Evolutionary conservation across 2,113 vertebrate species (phyloP), one percentile per base, ranked within the genome.

Genomic region (Crotalus helleri): DNA sequence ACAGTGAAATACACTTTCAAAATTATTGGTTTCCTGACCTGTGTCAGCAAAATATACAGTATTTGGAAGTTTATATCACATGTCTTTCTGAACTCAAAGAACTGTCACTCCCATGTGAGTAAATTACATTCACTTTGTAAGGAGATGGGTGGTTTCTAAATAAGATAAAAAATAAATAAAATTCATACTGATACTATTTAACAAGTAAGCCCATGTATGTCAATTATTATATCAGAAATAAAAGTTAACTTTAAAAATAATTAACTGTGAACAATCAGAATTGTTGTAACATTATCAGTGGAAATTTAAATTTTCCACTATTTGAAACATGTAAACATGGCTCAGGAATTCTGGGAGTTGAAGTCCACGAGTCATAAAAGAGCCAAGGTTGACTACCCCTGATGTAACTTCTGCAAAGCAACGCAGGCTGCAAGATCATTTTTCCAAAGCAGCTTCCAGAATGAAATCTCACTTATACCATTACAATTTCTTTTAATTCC

Each of bases 401-500:
- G 39, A 39, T 39, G 39, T 58, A 91, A 55, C 1, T 64, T 69
- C 85, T 91, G 59, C 46, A 90, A 85, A 51, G 21, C 69, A 85
- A 44, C 5, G 89, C 12, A 94, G 87, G 88, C 24, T 94, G 93
- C 46, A 55, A 87, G 24, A 54, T 6, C 29, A 74, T 23, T 64
- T 92, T 69, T 87, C 85, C 58, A 46, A 39, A 61, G 24, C 26
- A 87, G 26, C 64, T 93, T 89, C 46, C 13, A 44, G 39, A 91
- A 58, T 5, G 90, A 64, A 95, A 93, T 89, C 51, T 89, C 8
- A 88, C 53, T 69, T 46, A 85, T 90, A 57, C 44, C 91, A 92
- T 55, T 64, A 85, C 44, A 29, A 61, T 81, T 90, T 90, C 86
- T 92, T 46, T 92, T 90, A 55, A 6, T 88, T 95, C 91, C 59